phyloP scores from a whole-genome alignment of 2,797 vertebrate genomes.

The Falco biarmicus region DNA sequence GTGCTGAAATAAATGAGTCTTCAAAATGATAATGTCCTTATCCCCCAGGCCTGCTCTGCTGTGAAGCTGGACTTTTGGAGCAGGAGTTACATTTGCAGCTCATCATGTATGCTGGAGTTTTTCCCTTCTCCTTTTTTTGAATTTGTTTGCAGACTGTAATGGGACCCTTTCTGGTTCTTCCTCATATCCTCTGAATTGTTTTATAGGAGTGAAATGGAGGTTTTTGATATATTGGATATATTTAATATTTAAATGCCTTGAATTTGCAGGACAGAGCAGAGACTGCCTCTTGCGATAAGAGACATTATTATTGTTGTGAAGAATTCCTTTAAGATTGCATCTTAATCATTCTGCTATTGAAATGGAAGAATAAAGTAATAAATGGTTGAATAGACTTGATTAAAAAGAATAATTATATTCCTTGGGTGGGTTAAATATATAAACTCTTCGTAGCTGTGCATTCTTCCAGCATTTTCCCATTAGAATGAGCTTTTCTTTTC shows the following conservation, averaged over 20 bases:
- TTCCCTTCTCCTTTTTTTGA: slow-evolving; percentile 8
- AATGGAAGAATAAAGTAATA: slow-evolving; percentile 78
- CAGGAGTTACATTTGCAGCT: slow-evolving; percentile 28
- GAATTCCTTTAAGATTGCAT: slow-evolving; percentile 77
- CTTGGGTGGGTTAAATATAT: slow-evolving; percentile 69
- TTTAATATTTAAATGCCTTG: slow-evolving; percentile 67
- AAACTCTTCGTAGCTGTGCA: slow-evolving; percentile 58
- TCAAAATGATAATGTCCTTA: slow-evolving; percentile 42
- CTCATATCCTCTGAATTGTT: slow-evolving; percentile 36
- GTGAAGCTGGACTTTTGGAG: slow-evolving; percentile 12
- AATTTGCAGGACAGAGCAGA: slow-evolving; percentile 68
- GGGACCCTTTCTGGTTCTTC: slow-evolving; percentile 38
- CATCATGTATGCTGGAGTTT: slow-evolving; percentile 18
- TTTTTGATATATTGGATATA: slow-evolving; percentile 59
- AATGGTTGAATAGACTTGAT: slow-evolving; percentile 77
- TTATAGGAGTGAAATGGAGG: slow-evolving; percentile 56
- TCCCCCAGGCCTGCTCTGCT: slow-evolving; percentile 16
- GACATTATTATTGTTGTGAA: slow-evolving; percentile 73
- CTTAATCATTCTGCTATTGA: slow-evolving; percentile 75
- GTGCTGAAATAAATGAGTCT: slow-evolving; percentile 45
- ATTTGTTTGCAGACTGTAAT: slow-evolving; percentile 55
- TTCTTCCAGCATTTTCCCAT: slow-evolving; percentile 48
- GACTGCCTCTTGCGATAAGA: slow-evolving; percentile 73
- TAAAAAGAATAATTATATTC: slow-evolving; percentile 78
- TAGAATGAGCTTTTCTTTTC: not conserved